phyloP scores from a whole-genome alignment of 2,888 invertebrate species.

The Orchesella flavescens region DNA sequence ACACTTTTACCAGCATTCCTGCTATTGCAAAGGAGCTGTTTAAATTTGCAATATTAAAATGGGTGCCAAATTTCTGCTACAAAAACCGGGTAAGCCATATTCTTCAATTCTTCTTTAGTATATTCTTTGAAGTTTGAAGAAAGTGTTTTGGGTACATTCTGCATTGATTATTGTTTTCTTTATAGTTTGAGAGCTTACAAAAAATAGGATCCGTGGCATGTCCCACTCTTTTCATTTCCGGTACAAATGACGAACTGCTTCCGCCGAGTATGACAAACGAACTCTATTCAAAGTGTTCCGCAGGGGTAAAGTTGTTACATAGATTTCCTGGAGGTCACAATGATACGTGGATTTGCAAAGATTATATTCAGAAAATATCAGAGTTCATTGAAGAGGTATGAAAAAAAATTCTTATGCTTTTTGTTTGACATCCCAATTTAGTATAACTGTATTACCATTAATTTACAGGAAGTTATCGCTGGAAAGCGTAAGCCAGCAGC shows the following conservation, averaged over 20 bases:
- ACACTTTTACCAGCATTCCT: slow-evolving; percentile 95
- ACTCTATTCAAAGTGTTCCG: slow-evolving; percentile 84
- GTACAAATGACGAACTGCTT: slow-evolving; percentile 88
- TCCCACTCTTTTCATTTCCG: slow-evolving; percentile 91
- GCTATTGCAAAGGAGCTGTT: slow-evolving; percentile 91
- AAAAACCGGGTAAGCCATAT: slow-evolving; percentile 91
- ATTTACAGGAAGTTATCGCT: slow-evolving; percentile 17
- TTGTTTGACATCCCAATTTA: not conserved
- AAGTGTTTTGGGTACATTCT: not conserved
- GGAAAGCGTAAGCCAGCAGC: slow-evolving; percentile 34
- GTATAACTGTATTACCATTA: not conserved
- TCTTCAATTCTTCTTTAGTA: not conserved
- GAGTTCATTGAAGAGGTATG: slow-evolving; percentile 65
- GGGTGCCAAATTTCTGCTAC: slow-evolving; percentile 87
- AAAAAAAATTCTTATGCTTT: not conserved
- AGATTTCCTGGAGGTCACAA: slow-evolving; percentile 92
- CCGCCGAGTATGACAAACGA: slow-evolving; percentile 93
- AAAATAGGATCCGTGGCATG: slow-evolving; percentile 84
- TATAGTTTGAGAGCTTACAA: slow-evolving; percentile 76
- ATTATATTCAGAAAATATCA: slow-evolving; percentile 78
- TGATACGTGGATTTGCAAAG: slow-evolving; percentile 93
- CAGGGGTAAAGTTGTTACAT: slow-evolving; percentile 84
- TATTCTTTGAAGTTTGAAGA: no score
- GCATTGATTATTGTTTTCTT: slow-evolving; percentile 40
- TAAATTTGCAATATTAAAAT: slow-evolving; percentile 82